Percentiles rank a stretch among this genome's conserved stretches.
phyloP scores from a whole-genome alignment of 2,113 vertebrate species.

The Sinocyclocheilus anophthalmus region DNA sequence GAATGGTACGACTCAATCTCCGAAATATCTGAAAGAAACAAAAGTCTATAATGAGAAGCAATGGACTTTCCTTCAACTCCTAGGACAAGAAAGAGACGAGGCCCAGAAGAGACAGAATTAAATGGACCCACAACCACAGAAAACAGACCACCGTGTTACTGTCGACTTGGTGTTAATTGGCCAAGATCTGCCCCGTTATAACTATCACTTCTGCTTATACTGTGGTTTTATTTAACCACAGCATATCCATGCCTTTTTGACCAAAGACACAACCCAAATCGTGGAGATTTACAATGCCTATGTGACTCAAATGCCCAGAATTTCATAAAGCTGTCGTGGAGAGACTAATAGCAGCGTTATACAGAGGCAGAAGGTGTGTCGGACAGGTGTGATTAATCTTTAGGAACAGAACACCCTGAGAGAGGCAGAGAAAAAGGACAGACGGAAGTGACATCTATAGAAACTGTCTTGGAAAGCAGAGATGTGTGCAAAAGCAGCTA shows the following conservation, averaged over 20 bases:
- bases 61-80: neutral
- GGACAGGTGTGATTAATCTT: constrained; percentile 33
- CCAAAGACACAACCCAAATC: neutral
- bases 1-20: constrained; percentile 93
- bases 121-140: constrained; percentile 52
- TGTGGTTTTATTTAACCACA: constrained; percentile 19
- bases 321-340: constrained; percentile 18
- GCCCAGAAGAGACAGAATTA: constrained; percentile 45
- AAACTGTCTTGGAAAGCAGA: constrained; percentile 48
- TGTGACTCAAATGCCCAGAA: constrained; percentile 11
- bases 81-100: constrained; percentile 31
- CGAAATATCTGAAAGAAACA: constrained; percentile 81
- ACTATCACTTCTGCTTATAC: constrained; percentile 21
- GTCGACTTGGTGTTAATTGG: constrained; percentile 55
- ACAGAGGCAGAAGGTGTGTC: constrained; percentile 55
- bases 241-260: constrained; percentile 3
- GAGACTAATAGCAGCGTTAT: constrained; percentile 48
- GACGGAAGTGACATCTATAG: constrained; percentile 29
- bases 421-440: constrained; percentile 24
- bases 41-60: constrained; percentile 40
- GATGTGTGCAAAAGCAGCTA: constrained; percentile 30
- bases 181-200: constrained; percentile 57
- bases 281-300: neutral
- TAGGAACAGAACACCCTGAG: constrained; percentile 38
- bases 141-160: constrained; percentile 47